Evolutionary conservation across 2,888 invertebrate genomes (phyloP).

Genomic region (Marronus borbonicus): DNA sequence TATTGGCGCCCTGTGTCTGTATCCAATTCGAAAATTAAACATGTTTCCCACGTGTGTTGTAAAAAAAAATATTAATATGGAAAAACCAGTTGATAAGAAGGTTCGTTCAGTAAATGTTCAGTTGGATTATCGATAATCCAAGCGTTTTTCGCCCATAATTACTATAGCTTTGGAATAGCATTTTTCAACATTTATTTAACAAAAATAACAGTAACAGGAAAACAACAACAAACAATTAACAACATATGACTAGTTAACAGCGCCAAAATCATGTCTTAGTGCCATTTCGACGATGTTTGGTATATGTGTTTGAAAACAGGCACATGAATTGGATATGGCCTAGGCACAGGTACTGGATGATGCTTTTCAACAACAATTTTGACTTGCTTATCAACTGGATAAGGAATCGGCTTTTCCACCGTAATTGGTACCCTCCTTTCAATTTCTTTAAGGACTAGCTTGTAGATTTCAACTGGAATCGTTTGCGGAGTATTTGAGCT

Average conservation of each 20-base stretch:
- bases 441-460: constrained; percentile 80
- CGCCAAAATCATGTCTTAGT: constrained; percentile 21
- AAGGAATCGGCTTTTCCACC: constrained; percentile 81
- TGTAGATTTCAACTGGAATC: constrained; percentile 82
- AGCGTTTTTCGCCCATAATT: too few relatives aligned
- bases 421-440: constrained; percentile 83
- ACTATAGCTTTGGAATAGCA: background rate
- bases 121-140: too few relatives aligned
- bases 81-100: background rate
- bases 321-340: constrained; percentile 83
- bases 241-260: constrained; percentile 46
- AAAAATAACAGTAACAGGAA: constrained; percentile 34
- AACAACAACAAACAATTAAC: constrained; percentile 44
- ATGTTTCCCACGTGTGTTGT: too few relatives aligned
- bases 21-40: too few relatives aligned
- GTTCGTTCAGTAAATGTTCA: too few relatives aligned
- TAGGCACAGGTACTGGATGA: constrained; percentile 77
- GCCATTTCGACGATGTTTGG: constrained; percentile 55
- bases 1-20: too few relatives aligned
- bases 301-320: constrained; percentile 84
- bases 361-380: constrained; percentile 84
- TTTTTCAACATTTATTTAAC: constrained; percentile 40
- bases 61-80: too few relatives aligned
- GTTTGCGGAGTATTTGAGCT: constrained; percentile 82
- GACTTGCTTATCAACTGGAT: constrained; percentile 83